A percentile compares a stretch with the other conserved stretches of the same genome.
These are phyloP conservation scores for Luffia ferchaultella DNA, from an alignment of 2,888 invertebrate genomes.

Conservation along the genomic window DNA sequence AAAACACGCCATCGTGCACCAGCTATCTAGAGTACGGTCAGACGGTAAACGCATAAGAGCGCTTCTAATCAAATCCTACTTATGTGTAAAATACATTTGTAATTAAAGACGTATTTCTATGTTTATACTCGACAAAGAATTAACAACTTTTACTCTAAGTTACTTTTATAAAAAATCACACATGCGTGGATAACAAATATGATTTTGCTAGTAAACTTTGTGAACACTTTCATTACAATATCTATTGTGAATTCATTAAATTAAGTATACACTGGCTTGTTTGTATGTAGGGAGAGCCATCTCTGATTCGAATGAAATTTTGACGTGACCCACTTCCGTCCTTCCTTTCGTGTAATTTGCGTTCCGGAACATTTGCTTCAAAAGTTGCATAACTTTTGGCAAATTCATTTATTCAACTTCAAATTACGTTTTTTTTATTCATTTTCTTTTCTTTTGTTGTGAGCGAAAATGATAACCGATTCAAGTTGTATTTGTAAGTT, in stretches of 20 bases:
- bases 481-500: neutral
- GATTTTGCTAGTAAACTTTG: neutral
- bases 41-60: too few species aligned
- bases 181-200: neutral
- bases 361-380: neutral
- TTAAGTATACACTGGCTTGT: neutral
- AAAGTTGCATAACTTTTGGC: neutral
- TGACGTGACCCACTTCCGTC: constrained; percentile 4
- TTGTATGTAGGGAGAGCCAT: neutral
- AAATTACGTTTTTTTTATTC: neutral
- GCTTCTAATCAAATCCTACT: too few species aligned
- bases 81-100: too few species aligned
- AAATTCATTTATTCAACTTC: neutral
- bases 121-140: neutral
- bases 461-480: neutral
- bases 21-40: too few species aligned
- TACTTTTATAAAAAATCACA: neutral
- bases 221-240: neutral
- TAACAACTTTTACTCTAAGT: neutral
- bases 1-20: too few species aligned
- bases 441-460: neutral
- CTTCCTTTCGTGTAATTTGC: neutral
- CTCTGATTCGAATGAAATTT: neutral
- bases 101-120: too few species aligned
- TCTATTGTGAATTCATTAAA: neutral